These are phyloP conservation scores for Steinernema khuongi DNA, from an alignment of 1,140 invertebrate genomes.

Conservation along the genomic window DNA sequence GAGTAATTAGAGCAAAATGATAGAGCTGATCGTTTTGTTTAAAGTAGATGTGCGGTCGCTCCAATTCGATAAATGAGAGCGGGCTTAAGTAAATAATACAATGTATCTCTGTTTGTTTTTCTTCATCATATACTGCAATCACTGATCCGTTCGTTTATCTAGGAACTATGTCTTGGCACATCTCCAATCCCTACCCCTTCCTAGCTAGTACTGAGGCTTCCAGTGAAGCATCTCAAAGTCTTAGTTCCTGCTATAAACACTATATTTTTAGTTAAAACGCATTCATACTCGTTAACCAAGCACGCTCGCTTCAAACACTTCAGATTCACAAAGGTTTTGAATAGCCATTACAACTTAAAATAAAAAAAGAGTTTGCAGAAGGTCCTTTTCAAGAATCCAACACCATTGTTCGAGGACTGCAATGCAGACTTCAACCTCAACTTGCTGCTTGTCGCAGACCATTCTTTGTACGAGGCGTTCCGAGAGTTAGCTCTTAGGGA, in stretches of 20 bases:
- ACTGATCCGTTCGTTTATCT: no score
- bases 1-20: no score
- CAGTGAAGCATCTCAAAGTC: no score
- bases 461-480: constrained; percentile 42
- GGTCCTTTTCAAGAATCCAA: not conserved
- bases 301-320: not conserved
- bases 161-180: no score
- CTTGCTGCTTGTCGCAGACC: constrained; percentile 35
- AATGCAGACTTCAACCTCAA: constrained; percentile 23
- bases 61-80: no score
- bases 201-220: no score
- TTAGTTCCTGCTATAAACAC: not conserved
- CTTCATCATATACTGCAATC: no score
- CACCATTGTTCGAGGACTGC: not conserved
- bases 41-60: no score
- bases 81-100: no score
- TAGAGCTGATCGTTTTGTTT: no score
- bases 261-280: not conserved
- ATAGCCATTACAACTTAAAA: not conserved
- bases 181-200: no score
- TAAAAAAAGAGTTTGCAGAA: not conserved
- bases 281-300: not conserved
- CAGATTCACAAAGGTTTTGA: not conserved
- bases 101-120: no score
- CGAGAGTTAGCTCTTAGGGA: constrained; percentile 30